Evolutionary conservation across 2,113 vertebrate species (phyloP).

Genomic region (Oxyruncus cristatus): DNA sequence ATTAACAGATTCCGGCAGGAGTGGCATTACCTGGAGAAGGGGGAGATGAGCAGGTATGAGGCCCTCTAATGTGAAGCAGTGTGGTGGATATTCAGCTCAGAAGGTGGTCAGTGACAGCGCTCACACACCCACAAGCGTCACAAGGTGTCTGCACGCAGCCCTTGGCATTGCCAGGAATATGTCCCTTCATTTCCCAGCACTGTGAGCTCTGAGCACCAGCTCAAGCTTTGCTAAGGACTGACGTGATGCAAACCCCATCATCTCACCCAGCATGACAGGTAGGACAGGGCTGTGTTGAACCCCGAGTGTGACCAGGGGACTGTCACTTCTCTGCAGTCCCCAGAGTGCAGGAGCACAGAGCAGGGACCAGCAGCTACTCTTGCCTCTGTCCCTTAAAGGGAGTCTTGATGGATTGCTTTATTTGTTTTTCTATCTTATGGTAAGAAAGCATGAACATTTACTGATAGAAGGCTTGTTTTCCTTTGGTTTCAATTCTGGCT

Average conservation of each 20-base stretch:
- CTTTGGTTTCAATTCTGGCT: not conserved
- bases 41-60: not conserved
- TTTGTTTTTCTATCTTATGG: not conserved
- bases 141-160: not conserved
- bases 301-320: not conserved
- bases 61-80: no score
- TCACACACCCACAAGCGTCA: not conserved
- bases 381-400: not conserved
- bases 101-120: not conserved
- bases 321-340: not conserved
- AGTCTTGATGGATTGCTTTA: not conserved
- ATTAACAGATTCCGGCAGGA: not conserved
- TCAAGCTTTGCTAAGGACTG: not conserved
- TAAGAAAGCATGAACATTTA: not conserved
- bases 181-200: not conserved
- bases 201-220: not conserved
- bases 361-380: not conserved
- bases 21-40: not conserved
- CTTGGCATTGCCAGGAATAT: not conserved
- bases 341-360: not conserved
- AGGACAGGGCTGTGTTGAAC: not conserved
- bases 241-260: not conserved
- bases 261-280: fast-evolving
- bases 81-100: not conserved
- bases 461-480: not conserved